These are phyloP conservation scores for Otocyon megalotis DNA, from an alignment of 2,113 vertebrate species.

Conservation along the genomic window DNA sequence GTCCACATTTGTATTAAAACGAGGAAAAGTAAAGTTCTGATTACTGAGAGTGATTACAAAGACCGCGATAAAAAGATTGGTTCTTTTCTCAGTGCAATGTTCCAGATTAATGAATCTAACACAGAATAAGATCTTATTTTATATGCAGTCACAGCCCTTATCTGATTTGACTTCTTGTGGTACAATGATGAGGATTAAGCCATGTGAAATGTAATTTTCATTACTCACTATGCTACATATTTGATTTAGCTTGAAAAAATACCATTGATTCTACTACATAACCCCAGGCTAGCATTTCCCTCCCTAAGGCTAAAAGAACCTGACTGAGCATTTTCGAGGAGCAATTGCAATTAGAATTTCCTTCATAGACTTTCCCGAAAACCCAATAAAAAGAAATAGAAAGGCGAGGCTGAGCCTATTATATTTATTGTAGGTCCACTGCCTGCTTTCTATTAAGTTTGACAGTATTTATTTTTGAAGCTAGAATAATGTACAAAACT, in stretches of 20 bases:
- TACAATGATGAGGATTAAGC: not conserved
- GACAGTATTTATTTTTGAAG: conserved; percentile 70
- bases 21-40: not conserved
- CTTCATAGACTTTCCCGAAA: conserved; percentile 78
- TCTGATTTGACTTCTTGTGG: not conserved
- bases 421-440: conserved; percentile 51
- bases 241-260: conserved; percentile 40
- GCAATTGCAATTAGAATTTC: conserved; percentile 72
- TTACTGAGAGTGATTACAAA: not conserved
- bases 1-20: not conserved
- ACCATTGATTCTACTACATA: not conserved
- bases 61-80: not conserved
- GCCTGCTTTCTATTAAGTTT: conserved; percentile 73
- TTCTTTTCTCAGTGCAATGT: not conserved
- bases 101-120: not conserved
- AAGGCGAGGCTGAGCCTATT: conserved; percentile 60
- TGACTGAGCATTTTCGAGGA: conserved; percentile 48
- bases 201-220: conserved; percentile 14
- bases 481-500: conserved; percentile 39
- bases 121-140: conserved; percentile 6
- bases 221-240: not conserved
- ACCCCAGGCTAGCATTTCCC: not conserved
- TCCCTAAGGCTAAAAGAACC: conserved; percentile 17
- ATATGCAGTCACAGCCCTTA: not conserved
- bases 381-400: conserved; percentile 76